phyloP scores from a whole-genome alignment of 2,797 vertebrate species.

The Crossoptilon crossoptilon region DNA sequence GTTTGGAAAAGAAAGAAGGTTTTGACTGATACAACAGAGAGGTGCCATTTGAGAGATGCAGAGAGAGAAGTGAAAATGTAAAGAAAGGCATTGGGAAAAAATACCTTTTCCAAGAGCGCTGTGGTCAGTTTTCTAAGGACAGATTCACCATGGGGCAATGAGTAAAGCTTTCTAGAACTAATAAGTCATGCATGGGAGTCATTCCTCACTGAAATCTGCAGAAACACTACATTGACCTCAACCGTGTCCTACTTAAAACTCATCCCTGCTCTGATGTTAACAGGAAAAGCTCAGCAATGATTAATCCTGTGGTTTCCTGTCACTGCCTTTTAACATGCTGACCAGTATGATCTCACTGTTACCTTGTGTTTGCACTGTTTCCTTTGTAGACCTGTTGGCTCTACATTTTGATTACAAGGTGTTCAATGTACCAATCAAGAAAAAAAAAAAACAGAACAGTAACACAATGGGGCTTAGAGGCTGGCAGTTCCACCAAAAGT shows the following conservation, averaged over 20 bases:
- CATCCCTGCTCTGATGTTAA: background rate
- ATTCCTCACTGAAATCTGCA: background rate
- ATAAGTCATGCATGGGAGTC: background rate
- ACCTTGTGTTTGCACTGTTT: conserved; percentile 29
- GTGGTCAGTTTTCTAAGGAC: background rate
- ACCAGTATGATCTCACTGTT: conserved; percentile 40
- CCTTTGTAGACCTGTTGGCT: background rate
- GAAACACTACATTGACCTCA: background rate
- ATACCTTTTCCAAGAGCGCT: background rate
- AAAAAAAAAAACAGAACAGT: background rate
- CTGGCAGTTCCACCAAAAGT: background rate
- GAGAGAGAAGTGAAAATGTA: background rate
- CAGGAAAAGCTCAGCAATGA: conserved; percentile 45
- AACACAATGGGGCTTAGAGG: background rate
- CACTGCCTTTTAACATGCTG: conserved; percentile 7
- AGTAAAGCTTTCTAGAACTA: background rate
- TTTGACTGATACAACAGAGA: background rate
- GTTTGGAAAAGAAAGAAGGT: background rate
- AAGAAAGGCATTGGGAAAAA: background rate
- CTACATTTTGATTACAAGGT: background rate
- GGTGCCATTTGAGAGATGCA: background rate
- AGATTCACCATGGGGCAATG: background rate
- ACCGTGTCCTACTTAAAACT: background rate
- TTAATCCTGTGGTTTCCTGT: conserved; percentile 45
- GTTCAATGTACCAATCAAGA: background rate